Evolutionary conservation across 1,140 invertebrate genomes (phyloP), one percentile per base, ranked within the genome.

Genomic region (Adelges cooleyi): DNA sequence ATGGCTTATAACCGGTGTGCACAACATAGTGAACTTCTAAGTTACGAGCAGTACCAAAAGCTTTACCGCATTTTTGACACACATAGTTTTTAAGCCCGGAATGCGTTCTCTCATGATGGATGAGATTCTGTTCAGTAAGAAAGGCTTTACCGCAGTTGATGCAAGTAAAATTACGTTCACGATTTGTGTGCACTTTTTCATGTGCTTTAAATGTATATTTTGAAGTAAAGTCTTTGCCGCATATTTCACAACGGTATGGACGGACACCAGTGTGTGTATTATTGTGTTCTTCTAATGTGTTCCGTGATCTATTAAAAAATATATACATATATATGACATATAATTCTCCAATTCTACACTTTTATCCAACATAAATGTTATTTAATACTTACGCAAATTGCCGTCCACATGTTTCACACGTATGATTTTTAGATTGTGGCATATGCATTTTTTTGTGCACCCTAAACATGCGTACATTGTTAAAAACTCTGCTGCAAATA

Each of bases 161-260:
- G 69, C 87, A 90, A 40, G 80, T 79, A 68, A 78, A 86, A 1
- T 85, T 85, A 20, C 87, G 74, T 3, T 84, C 81, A 15, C 86
- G 75, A 36, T 80, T 78, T 71, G 81, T 77, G 69, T 90, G 86
- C 0, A 84, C 89, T 75, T 87, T 89, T 59, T 82, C 75, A 71
- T 89, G 87, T 0, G 85, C 82, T 69, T 83, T 84, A 67, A 83
- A 83, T 1, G 86, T 86, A 70, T 88, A 89, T 69, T 88, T 89
- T 2, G 84, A 86, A 1, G 86, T 82, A 73, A 89, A 89, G 69
- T 81, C 79, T 75, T 89, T 89, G 5, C 77, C 76, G 72, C 87
- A 90, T 15, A 77, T 71, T 1, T 75, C 69, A 70, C 86, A 89
- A 2, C 77, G 71, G 72, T 87, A 84, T 0, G 86, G 85, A 5